These are phyloP conservation scores for Hydrophis major DNA, from an alignment of 2,797 vertebrate species.

Conservation along the genomic window DNA sequence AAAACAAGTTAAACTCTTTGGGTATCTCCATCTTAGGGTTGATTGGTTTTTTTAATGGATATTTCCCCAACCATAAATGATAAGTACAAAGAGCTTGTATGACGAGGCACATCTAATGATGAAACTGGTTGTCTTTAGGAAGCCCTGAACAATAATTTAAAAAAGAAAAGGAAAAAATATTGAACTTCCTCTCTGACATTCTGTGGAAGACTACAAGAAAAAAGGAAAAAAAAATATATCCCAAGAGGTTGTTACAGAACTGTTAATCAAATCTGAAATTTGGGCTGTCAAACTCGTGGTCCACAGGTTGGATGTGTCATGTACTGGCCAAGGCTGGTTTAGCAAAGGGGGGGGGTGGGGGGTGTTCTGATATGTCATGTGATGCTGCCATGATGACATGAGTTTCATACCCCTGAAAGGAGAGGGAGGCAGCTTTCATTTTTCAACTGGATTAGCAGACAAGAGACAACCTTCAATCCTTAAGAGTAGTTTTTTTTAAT, in stretches of 20 bases:
- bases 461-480: neutral
- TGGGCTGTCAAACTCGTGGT: too few relatives aligned
- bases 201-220: neutral
- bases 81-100: neutral
- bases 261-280: neutral
- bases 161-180: neutral
- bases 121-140: neutral
- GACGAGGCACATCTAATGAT: neutral
- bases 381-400: too few relatives aligned
- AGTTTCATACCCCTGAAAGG: neutral
- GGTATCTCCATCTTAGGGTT: neutral
- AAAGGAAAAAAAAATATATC: neutral
- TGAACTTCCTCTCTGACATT: neutral
- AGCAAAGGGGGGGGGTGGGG: too few relatives aligned
- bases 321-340: rapidly evolving
- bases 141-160: neutral
- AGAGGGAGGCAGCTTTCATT: neutral
- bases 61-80: neutral
- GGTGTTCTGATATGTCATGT: too few relatives aligned
- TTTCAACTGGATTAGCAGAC: neutral
- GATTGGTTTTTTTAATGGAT: neutral
- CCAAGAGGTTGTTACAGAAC: neutral
- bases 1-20: neutral
- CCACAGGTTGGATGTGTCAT: too few relatives aligned
- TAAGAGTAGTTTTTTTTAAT: neutral